Base-by-base conservation (phyloP, 2,888 invertebrate genomes). In the Lapara coniferarum region DNA sequence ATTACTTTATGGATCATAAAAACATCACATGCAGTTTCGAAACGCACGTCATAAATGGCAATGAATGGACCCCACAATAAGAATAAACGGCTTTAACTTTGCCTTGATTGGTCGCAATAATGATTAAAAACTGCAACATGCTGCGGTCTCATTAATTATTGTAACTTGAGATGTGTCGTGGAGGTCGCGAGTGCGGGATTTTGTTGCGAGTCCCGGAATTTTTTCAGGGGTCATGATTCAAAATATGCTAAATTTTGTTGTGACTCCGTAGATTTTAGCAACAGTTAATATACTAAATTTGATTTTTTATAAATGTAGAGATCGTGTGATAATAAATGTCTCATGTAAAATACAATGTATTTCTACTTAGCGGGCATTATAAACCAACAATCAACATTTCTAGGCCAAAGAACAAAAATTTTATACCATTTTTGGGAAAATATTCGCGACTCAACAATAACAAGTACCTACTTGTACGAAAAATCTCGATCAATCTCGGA, bases 101-200 rank as follows among this genome's bases (percentile, higher is more conserved):
- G 49, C 13, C 57, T 13, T 63, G 63, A 63, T 63, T 63, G 63
- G 49, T 46, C 63, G 30, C 30, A 12, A 8, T 46, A 12, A 49
- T 46, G 19, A 16, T 63, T 16, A 49, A 49, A 46, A 46, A 55
- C 19, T 19, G 55, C 55, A 55, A 63, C 44, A 63, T 46, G 44
- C 44, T 16, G 49, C 12, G 19, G 19, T 7, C 63, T 19, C 63
- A 63, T 6, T 63, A 63, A 63, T 63, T 49, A 63, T 19, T 49
- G 63, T 63, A 63, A 63, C 19, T 49, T 19, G 63, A 63, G 63
- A 63, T 13, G n/a, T 3, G 19, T 19, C n/a, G 8, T 13, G 13
- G 13, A 37, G 16, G 59, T 10, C 10, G 37, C 10, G 44, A 46
- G 55, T 55, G 1, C 4, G 19, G 55, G 19, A 16, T 16, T 4